Conservation (phyloP, 2,113 vertebrate genomes). For the Zosterops pallidus region DNA sequence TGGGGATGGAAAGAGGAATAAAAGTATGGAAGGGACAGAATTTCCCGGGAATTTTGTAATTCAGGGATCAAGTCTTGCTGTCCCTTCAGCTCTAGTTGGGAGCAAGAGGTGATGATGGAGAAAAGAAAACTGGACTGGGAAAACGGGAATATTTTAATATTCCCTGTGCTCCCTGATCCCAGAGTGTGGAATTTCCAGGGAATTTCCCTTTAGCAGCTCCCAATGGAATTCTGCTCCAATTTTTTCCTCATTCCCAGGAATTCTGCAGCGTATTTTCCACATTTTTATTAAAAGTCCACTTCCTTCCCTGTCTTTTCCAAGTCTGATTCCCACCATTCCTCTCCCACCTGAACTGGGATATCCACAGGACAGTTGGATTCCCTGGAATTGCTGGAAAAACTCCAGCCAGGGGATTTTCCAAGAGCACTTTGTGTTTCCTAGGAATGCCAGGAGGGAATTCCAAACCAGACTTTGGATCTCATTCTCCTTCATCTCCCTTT, state of each 20-base stretch:
- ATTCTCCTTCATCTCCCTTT: neutral
- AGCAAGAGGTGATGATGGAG: neutral
- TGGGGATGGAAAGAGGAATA: neutral
- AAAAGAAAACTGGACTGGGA: neutral
- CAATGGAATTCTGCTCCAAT: neutral
- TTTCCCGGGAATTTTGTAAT: neutral
- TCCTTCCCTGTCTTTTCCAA: neutral
- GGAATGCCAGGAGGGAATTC: neutral
- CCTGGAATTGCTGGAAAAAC: neutral
- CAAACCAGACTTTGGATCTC: neutral
- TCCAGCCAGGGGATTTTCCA: neutral
- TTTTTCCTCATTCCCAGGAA: neutral
- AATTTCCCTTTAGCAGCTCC: neutral
- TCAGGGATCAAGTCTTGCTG: neutral
- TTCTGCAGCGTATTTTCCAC: neutral
- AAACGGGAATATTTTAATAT: neutral
- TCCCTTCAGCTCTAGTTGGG: neutral
- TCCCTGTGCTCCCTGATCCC: neutral
- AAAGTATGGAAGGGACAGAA: neutral
- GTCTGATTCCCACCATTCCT: neutral
- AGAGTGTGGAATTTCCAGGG: fast-evolving
- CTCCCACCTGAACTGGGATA: neutral
- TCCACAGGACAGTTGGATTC: neutral
- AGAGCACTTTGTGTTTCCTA: fast-evolving
- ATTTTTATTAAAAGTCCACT: neutral